Conservation (phyloP, 2,113 vertebrate genomes). For the Ophiodon elongatus region DNA sequence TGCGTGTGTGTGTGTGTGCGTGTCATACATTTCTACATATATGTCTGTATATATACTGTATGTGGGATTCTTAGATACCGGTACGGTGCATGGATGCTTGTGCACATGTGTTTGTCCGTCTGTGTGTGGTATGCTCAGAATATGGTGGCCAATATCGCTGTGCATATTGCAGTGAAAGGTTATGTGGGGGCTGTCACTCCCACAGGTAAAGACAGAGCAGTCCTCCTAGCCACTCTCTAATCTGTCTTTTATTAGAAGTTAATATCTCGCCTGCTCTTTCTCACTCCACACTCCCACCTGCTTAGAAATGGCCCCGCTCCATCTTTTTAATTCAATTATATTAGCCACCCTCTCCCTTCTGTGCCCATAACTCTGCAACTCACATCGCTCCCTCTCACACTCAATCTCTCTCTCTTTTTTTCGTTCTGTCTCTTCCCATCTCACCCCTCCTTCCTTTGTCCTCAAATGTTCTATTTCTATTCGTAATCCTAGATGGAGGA, state of each 20-base stretch:
- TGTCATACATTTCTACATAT: conserved; percentile 34
- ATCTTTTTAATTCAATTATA: conserved; percentile 85
- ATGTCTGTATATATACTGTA: conserved; percentile 9
- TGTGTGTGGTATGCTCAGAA: conserved; percentile 48
- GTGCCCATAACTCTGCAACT: conserved; percentile 64
- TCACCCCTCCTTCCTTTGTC: conserved; percentile 77
- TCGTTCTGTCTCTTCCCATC: conserved; percentile 49
- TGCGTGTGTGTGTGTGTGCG: background rate
- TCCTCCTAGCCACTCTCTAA: conserved; percentile 82
- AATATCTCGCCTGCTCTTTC: conserved; percentile 80
- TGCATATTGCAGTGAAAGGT: conserved; percentile 82
- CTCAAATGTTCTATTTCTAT: conserved; percentile 79
- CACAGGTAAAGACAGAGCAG: conserved; percentile 80
- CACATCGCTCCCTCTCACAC: conserved; percentile 52
- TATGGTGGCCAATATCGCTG: conserved; percentile 74
- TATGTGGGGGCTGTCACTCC: conserved; percentile 78
- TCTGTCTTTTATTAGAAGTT: conserved; percentile 86
- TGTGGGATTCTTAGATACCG: conserved; percentile 3
- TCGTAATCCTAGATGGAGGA: conserved; percentile 80
- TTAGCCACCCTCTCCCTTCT: conserved; percentile 63
- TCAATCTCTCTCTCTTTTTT: conserved; percentile 29
- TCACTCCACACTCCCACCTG: conserved; percentile 81
- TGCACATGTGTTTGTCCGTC: conserved; percentile 25
- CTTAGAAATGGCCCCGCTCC: conserved; percentile 82
- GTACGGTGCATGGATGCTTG: background rate